These are phyloP conservation scores for Lymantria monacha DNA, from an alignment of 2,888 invertebrate genomes.

Conservation along the genomic window DNA sequence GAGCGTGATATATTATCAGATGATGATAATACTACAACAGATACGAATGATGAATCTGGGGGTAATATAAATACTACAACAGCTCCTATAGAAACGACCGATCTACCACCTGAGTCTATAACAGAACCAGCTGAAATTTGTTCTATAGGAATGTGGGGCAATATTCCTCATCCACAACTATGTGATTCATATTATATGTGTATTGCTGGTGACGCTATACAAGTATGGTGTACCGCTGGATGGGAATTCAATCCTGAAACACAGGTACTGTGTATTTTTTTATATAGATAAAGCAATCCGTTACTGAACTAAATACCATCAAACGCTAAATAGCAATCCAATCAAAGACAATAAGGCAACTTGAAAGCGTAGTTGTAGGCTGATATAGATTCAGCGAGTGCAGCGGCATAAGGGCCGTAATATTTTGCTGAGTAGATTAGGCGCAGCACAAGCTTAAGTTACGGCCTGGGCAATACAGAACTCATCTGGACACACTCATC, in stretches of 20 bases:
- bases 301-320: too few species aligned
- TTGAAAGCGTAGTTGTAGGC: too few species aligned
- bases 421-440: too few species aligned
- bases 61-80: background rate
- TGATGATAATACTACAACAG: background rate
- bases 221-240: constrained; percentile 35
- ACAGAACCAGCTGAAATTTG: constrained; percentile 1
- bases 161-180: constrained; percentile 13
- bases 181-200: constrained; percentile 36
- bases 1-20: background rate
- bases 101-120: background rate
- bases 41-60: background rate
- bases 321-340: too few species aligned
- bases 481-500: too few species aligned
- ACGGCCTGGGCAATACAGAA: too few species aligned
- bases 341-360: too few species aligned
- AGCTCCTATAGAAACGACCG: background rate
- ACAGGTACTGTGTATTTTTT: constrained; percentile 2
- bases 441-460: too few species aligned
- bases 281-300: too few species aligned
- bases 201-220: constrained; percentile 31
- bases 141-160: constrained; percentile 5
- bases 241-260: constrained; percentile 36
- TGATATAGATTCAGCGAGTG: too few species aligned
- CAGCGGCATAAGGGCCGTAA: too few species aligned